Evolutionary conservation across 2,888 invertebrate genomes (phyloP), one percentile per base, ranked within the genome.

Genomic region (Sussaba pulchella): DNA sequence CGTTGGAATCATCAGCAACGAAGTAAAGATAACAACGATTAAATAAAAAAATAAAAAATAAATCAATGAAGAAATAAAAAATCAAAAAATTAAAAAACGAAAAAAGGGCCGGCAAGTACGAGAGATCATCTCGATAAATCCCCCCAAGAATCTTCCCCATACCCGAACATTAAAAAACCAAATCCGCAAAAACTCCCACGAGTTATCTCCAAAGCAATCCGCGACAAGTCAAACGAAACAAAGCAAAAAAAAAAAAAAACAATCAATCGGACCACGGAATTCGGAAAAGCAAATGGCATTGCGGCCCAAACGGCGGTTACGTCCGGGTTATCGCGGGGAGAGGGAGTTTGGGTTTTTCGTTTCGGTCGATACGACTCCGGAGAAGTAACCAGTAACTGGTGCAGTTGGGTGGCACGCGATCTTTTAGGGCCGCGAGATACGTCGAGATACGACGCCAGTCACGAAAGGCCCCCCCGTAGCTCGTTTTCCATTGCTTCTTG

Each of bases 371-470:
- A 89, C 82, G 81, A 82, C 85, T 86, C 85, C 85, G 85, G 72
- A 72, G 85, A 82, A 82, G 88, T 85, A 89, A 88, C 87, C 5
- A 85, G 87, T 88, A 88, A 90, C 88, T 89, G 85, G 89, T 86
- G 88, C 91, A 88, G 86, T 81, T 79, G 85, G n/a, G 87, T 86
- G 83, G 89, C 89, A 90, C 91, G 91, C 91, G 90, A 91, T 90
- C 87, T 88, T 89, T 87, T 89, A 87, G 87, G 87, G 87, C 86
- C 86, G 83, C 74, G 79, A 83, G 88, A 90, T 91, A 91, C 91
- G 88, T 85, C 88, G 88, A 90, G 91, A 91, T 91, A 84, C 87
- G 82, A 87, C 84, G 87, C 85, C 86, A 88, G 91, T 91, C 91
- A 91, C 91, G 91, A 90, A 89, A 87, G 87, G n/a, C n/a, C n/a